Percentiles rank a stretch among this genome's conserved stretches.
These are phyloP conservation scores for Hippocampus comes DNA, from an alignment of 2,113 vertebrate genomes.

Conservation along the genomic window DNA sequence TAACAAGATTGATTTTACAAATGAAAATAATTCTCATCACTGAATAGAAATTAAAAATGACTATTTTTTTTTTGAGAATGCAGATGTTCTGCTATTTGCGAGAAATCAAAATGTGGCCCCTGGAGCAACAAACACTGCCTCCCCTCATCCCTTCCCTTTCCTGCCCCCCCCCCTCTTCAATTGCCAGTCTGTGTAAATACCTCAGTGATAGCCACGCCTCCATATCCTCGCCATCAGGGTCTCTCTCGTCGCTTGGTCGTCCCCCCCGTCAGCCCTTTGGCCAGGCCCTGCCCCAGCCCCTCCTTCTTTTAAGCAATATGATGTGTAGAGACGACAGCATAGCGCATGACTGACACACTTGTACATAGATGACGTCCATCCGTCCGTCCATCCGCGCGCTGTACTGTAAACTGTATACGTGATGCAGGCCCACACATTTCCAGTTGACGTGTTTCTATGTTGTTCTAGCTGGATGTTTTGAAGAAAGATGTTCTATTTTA, in stretches of 20 bases:
- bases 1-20: no score
- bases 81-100: no score
- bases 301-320: slow-evolving; percentile 99
- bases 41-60: neutral
- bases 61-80: no score
- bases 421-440: slow-evolving; percentile 72
- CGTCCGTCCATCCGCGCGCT: slow-evolving; percentile 38
- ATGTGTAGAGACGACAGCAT: slow-evolving; percentile 86
- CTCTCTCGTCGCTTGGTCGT: slow-evolving; percentile 39
- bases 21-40: no score
- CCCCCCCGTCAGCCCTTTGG: slow-evolving; percentile 33
- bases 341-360: slow-evolving; percentile 98
- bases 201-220: slow-evolving; percentile 83
- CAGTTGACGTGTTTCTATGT: slow-evolving; percentile 99
- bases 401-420: neutral
- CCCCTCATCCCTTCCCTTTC: slow-evolving; percentile 34
- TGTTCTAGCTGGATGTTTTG: slow-evolving; percentile 99
- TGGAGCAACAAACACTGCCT: neutral
- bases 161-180: neutral
- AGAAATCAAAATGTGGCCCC: neutral
- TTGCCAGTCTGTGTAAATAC: slow-evolving; percentile 99
- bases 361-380: slow-evolving; percentile 94
- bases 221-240: slow-evolving; percentile 44
- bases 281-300: slow-evolving; percentile 54
- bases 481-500: slow-evolving; percentile 99